Percentiles rank a stretch among this genome's conserved stretches.
Evolutionary conservation across 2,113 vertebrate species (phyloP).

Genomic region (Phocoena phocoena): DNA sequence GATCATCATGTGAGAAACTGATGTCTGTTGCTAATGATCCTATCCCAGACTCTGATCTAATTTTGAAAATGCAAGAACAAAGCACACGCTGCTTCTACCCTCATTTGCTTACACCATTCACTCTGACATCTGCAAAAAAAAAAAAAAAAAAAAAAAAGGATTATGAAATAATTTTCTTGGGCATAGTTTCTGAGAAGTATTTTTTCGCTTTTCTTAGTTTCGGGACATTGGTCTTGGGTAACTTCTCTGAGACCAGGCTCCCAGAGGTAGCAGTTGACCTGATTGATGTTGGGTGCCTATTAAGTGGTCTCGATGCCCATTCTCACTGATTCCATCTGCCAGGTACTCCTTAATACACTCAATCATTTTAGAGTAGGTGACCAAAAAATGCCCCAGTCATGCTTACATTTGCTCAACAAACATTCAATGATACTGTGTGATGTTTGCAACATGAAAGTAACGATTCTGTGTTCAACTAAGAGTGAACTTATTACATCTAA

Average conservation of each 20-base stretch:
- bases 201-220: conserved; percentile 57
- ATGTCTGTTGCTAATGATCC: background rate
- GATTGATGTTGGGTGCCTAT: background rate
- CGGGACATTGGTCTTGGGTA: background rate
- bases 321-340: background rate
- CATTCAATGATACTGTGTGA: background rate
- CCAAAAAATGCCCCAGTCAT: background rate
- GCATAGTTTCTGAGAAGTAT: conserved; percentile 59
- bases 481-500: background rate
- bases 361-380: background rate
- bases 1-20: background rate
- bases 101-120: conserved; percentile 25
- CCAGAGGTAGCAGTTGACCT: background rate
- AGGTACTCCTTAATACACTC: background rate
- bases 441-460: background rate
- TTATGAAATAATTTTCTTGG: conserved; percentile 58
- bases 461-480: background rate
- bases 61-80: background rate
- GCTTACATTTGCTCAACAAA: background rate
- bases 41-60: background rate
- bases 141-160: background rate
- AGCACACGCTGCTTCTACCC: background rate
- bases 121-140: conserved; percentile 50
- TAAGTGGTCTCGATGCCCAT: background rate
- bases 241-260: conserved; percentile 21